Evolutionary conservation across 2,888 invertebrate genomes (phyloP), one percentile per base, ranked within the genome.

Genomic region (Calameuta idolon): DNA sequence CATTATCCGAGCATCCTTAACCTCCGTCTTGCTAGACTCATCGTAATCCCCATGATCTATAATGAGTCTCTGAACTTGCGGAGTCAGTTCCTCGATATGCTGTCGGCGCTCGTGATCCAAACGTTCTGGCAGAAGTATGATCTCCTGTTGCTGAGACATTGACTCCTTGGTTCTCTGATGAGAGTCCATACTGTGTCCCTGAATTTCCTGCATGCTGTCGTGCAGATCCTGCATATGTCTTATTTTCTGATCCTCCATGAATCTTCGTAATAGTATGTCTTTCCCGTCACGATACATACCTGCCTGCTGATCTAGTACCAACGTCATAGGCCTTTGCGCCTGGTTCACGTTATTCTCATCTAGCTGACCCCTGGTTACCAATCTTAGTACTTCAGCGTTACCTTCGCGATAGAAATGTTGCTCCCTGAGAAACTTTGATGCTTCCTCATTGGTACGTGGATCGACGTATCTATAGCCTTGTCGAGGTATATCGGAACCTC

Each of bases 361-460:
- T 3, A 71, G 4, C 81, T 95, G 94, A 23, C 95, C 96, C 86
- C 96, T 93, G 0, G 96, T 96, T 76, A 97, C 95, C 76, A 97
- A 92, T 81, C 96, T 93, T 75, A 97, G 91, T 80, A 97, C 96
- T 92, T 97, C 97, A 1, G 97, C 95, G 87, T 97, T 96, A 0
- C 97, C 97, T 87, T 97, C 96, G 87, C 96, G 94, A 71, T 96
- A 96, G 87, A 96, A 97, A 86, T 95, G 94, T 86, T 96, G 95
- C 88, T 96, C 95, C 80, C 96, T 92, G 76, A 94, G 93, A 75
- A 92, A 89, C 84, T 92, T 90, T 76, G 90, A 90, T 83, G 88
- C 92, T 75, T 89, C 86, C 84, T 91, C 92, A 74, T 90, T 91
- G 85, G 88, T 89, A 79, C 84, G 89, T 82, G 92, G 92, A 77